Percentiles rank a stretch among this genome's conserved stretches.
phyloP scores from a whole-genome alignment of 2,888 invertebrate species.

The Netelia virgata region DNA sequence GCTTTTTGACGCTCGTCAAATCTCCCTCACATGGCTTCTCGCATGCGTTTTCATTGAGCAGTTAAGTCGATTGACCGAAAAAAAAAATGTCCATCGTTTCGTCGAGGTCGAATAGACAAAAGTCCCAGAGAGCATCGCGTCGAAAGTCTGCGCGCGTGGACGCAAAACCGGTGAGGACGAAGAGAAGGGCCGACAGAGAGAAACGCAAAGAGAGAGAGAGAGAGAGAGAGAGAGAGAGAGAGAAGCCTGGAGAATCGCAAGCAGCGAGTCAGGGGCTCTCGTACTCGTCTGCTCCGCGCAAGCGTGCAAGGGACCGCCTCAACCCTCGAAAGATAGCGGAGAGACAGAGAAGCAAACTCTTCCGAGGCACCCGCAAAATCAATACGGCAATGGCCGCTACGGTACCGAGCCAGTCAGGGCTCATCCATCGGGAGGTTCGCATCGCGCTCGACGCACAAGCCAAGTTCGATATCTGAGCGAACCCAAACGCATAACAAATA shows the following conservation, averaged over 20 bases:
- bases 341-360: conserved; percentile 55
- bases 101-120: conserved; percentile 13
- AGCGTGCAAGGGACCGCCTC: conserved; percentile 28
- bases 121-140: not conserved
- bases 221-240: conserved; percentile 5
- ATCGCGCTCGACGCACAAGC: conserved; percentile 70
- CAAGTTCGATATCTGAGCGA: conserved; percentile 39
- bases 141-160: conserved; percentile 1
- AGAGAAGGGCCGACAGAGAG: not conserved
- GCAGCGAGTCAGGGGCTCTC: not conserved
- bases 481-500: conserved; percentile 4
- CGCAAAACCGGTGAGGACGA: not conserved
- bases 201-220: not conserved
- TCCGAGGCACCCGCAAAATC: conserved; percentile 75
- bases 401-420: conserved; percentile 81
- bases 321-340: not conserved
- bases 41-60: conserved; percentile 28
- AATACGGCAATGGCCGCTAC: conserved; percentile 83
- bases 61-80: conserved; percentile 28
- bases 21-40: conserved; percentile 34
- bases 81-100: conserved; percentile 19
- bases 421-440: conserved; percentile 78
- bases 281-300: conserved; percentile 25
- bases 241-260: not conserved
- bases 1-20: conserved; percentile 34